These are phyloP conservation scores for Psilopsiagon aymara DNA, from an alignment of 2,113 vertebrate genomes.

Conservation along the genomic window DNA sequence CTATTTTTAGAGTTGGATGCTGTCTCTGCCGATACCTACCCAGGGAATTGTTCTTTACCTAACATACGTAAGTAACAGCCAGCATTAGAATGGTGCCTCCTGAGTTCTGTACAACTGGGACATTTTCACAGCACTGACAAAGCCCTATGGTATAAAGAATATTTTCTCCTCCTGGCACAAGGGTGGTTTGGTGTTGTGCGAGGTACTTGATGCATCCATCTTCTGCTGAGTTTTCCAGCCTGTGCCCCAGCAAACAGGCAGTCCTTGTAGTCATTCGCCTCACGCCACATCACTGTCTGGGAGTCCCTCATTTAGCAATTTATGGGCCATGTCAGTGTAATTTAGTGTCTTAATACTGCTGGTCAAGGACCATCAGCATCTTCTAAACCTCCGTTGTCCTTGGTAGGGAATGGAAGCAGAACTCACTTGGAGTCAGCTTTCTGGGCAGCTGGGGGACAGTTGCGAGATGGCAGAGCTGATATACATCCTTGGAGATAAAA, in stretches of 20 bases:
- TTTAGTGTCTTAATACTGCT: conserved; percentile 74
- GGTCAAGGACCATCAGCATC: conserved; percentile 72
- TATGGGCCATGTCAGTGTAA: conserved; percentile 70
- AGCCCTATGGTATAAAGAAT: neutral
- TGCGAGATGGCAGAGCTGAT: neutral
- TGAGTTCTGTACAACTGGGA: neutral
- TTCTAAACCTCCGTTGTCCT: conserved; percentile 69
- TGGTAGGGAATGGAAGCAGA: conserved; percentile 63
- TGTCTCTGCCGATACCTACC: neutral
- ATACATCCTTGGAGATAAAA: neutral
- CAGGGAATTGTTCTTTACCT: conserved; percentile 28
- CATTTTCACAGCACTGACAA: neutral
- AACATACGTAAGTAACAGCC: neutral
- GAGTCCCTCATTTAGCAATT: conserved; percentile 75
- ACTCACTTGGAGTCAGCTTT: conserved; percentile 18
- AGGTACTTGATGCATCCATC: neutral
- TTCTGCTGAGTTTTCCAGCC: neutral
- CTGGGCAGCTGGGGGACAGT: conserved; percentile 10
- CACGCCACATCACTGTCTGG: conserved; percentile 36
- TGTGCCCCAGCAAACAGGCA: neutral
- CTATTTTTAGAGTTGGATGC: conserved; percentile 23
- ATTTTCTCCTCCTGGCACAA: neutral
- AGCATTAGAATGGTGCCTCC: neutral
- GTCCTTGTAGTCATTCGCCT: conserved; percentile 25
- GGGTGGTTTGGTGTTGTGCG: accelerated